Conservation (phyloP, 2,113 vertebrate genomes). For the Oryzias javanicus region DNA sequence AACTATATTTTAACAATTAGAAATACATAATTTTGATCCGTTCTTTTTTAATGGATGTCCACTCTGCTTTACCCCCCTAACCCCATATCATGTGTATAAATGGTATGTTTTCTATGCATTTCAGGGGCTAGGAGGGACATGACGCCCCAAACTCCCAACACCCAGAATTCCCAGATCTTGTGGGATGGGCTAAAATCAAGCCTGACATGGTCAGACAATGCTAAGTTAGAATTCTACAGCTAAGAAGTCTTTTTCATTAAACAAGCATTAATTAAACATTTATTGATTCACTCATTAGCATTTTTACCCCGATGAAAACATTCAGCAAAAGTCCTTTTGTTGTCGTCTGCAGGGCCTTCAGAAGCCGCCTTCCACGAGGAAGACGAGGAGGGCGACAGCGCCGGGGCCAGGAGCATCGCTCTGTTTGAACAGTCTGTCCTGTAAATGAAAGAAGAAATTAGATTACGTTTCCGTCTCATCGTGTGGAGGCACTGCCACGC, state of each 20-base stretch:
- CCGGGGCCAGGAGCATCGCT: slow-evolving; percentile 42
- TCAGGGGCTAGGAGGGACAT: slow-evolving; percentile 1
- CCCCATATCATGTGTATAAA: slow-evolving; percentile 4
- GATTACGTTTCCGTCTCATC: slow-evolving; percentile 51
- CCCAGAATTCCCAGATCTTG: too few species aligned
- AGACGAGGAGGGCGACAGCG: slow-evolving; percentile 8
- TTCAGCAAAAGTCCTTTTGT: slow-evolving; percentile 77
- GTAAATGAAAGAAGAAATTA: slow-evolving; percentile 67
- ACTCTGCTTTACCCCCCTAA: too few species aligned
- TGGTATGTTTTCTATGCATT: slow-evolving; percentile 47
- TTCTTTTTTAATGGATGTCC: too few species aligned
- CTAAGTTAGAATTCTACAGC: slow-evolving; percentile 68
- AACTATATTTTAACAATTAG: too few species aligned
- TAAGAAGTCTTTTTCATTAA: slow-evolving; percentile 78
- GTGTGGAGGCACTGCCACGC: slow-evolving; percentile 32
- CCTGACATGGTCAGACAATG: slow-evolving; percentile 17
- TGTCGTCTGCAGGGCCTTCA: slow-evolving; percentile 61
- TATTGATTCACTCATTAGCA: slow-evolving; percentile 76
- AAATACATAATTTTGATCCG: too few species aligned
- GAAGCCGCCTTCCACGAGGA: slow-evolving; percentile 44
- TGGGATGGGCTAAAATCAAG: too few species aligned
- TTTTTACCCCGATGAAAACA: slow-evolving; percentile 71
- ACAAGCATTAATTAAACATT: slow-evolving; percentile 76
- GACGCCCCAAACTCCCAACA: too few species aligned
- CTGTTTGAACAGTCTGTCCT: slow-evolving; percentile 54